A percentile compares a stretch with the other conserved stretches of the same genome.
Conservation (phyloP, 2,797 vertebrate species). For the Phalanger gymnotis region DNA sequence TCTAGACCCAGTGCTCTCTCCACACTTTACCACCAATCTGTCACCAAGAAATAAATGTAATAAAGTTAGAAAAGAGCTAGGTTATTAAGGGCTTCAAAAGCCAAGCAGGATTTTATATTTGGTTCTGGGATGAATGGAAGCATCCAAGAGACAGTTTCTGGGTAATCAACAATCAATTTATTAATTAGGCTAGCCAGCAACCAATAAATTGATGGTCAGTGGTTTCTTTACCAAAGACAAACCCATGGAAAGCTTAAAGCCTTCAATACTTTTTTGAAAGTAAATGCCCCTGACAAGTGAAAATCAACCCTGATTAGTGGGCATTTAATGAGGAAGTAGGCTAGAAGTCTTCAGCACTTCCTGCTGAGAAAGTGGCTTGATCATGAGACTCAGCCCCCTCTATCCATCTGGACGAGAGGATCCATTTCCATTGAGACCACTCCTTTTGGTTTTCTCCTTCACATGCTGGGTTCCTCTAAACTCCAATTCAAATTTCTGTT, state of each 20-base stretch:
- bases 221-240: background rate
- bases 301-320: background rate
- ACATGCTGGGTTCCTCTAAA: background rate
- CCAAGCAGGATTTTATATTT: no score
- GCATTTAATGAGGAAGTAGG: background rate
- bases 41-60: background rate
- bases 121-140: background rate
- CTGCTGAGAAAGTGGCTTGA: background rate
- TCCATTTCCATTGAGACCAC: background rate
- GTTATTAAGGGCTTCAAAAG: background rate
- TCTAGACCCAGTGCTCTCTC: background rate
- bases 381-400: background rate
- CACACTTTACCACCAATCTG: background rate
- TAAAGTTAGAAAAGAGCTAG: background rate
- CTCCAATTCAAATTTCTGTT: background rate
- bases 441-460: background rate
- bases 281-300: background rate
- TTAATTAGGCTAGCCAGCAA: background rate
- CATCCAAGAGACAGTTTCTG: background rate
- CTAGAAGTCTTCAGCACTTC: background rate
- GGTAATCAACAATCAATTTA: background rate
- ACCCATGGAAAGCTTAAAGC: background rate
- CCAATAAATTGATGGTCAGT: background rate
- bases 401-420: background rate
- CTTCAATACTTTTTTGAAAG: background rate